These are phyloP conservation scores for Lathamus discolor DNA, from an alignment of 2,113 vertebrate genomes.

Conservation along the genomic window DNA sequence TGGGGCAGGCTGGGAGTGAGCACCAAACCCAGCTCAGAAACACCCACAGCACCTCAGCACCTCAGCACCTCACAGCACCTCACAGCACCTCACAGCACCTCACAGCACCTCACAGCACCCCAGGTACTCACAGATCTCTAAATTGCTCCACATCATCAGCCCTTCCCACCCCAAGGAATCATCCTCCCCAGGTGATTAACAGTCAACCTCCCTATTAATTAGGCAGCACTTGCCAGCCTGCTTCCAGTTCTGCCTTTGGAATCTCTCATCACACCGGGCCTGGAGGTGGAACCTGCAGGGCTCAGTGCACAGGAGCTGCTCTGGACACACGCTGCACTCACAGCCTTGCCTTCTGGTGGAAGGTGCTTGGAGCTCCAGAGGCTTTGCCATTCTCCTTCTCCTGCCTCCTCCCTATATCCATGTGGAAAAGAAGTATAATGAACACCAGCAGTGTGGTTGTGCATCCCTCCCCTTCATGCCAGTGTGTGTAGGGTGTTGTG, in stretches of 20 bases:
- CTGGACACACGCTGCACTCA: rapidly evolving
- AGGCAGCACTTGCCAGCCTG: not conserved
- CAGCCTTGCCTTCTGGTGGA: not conserved
- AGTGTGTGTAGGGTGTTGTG: not conserved
- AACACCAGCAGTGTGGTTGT: not conserved
- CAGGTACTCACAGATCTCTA: rapidly evolving
- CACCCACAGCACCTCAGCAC: rapidly evolving
- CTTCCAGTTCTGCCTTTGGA: not conserved
- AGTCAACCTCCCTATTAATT: not conserved
- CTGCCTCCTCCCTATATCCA: not conserved
- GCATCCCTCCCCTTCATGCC: not conserved
- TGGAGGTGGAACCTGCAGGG: not conserved
- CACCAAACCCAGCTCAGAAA: not conserved
- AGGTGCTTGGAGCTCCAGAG: not conserved
- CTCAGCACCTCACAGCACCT: no score
- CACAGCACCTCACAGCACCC: rapidly evolving
- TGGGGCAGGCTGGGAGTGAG: rapidly evolving
- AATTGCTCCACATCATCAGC: not conserved
- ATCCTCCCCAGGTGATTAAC: not conserved
- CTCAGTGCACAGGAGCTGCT: not conserved
- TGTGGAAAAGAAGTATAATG: not conserved
- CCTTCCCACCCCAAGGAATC: not conserved
- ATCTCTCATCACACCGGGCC: not conserved
- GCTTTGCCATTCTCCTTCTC: not conserved
- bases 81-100: no score